phyloP scores from a whole-genome alignment of 2,888 invertebrate genomes.

The Leucozona laternaria region DNA sequence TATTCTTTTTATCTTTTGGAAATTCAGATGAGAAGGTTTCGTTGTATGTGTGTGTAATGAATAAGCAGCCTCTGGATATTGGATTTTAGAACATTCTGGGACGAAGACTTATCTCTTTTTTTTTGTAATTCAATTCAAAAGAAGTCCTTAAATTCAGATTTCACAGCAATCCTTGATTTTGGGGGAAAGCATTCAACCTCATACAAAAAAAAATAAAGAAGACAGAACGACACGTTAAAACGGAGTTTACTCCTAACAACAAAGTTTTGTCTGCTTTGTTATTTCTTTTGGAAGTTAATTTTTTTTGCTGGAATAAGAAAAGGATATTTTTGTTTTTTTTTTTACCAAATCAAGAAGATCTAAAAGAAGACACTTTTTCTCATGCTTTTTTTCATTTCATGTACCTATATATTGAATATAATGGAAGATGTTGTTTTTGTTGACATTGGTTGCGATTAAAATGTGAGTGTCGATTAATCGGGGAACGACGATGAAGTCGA shows the following conservation, averaged over 20 bases:
- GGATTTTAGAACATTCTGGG: not conserved
- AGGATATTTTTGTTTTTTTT: not conserved
- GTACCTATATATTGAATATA: too few relatives aligned
- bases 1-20: not conserved
- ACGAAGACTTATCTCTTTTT: not conserved
- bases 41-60: not conserved
- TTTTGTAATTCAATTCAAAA: not conserved
- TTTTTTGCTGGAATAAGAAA: not conserved
- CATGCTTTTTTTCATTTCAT: not conserved
- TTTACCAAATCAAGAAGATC: not conserved
- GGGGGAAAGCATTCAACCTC: conserved; percentile 1
- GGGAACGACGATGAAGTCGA: not conserved
- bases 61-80: conserved; percentile 3
- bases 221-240: not conserved
- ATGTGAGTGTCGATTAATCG: not conserved
- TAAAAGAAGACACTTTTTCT: not conserved
- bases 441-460: not conserved
- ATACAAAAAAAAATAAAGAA: not conserved
- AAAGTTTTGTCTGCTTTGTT: not conserved
- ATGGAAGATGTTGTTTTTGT: not conserved
- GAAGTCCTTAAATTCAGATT: not conserved
- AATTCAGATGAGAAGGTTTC: not conserved
- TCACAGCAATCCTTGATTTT: not conserved
- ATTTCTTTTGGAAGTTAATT: not conserved
- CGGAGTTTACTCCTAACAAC: not conserved